These are phyloP conservation scores for Caenorhabditis briggsae DNA, from an alignment of 1,140 invertebrate species.

Conservation along the genomic window DNA sequence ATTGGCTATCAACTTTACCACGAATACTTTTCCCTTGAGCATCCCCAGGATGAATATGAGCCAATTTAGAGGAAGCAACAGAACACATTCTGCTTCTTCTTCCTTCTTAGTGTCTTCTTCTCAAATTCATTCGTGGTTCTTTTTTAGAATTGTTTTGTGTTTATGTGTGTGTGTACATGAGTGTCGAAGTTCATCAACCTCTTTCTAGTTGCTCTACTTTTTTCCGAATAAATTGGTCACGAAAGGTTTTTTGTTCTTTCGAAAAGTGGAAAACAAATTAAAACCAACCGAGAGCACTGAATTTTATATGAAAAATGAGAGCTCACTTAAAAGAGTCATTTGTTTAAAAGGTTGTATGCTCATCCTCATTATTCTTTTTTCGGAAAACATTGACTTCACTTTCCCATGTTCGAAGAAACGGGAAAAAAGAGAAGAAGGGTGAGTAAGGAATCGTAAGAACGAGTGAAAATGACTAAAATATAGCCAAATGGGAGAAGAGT, in stretches of 20 bases:
- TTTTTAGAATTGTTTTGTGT: not conserved
- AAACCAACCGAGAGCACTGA: not conserved
- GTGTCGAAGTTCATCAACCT: slow-evolving; percentile 8
- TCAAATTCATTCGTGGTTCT: not conserved
- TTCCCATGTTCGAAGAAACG: not conserved
- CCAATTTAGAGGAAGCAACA: not conserved
- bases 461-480: not conserved
- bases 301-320: slow-evolving; percentile 1
- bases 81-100: not conserved
- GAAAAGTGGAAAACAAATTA: slow-evolving; percentile 31
- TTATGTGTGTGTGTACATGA: not conserved
- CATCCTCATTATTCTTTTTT: not conserved
- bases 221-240: slow-evolving; percentile 19
- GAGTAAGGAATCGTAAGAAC: not conserved
- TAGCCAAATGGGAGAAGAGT: not conserved
- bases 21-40: slow-evolving; percentile 43
- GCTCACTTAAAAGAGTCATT: not conserved
- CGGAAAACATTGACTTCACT: not conserved
- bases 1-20: slow-evolving; percentile 46
- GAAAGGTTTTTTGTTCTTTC: not conserved
- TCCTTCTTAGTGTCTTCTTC: not conserved
- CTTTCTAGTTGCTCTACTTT: not conserved
- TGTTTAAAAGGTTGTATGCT: not conserved
- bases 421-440: not conserved
- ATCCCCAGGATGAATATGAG: slow-evolving; percentile 38